Evolutionary conservation across 2,113 vertebrate genomes (phyloP).

Genomic region (Shinisaurus crocodilurus): DNA sequence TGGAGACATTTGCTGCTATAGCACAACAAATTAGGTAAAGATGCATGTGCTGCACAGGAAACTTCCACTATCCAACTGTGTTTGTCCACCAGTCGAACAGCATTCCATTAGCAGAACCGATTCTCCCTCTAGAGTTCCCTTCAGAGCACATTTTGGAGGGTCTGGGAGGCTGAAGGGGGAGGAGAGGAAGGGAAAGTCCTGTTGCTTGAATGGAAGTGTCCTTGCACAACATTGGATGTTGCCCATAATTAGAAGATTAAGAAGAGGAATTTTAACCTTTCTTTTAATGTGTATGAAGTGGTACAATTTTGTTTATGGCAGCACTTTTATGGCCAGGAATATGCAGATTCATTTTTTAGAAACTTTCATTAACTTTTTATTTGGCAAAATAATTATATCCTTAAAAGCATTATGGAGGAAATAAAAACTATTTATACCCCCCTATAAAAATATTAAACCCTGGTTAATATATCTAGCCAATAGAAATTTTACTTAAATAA

Average conservation of each 20-base stretch:
- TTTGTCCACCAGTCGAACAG: background rate
- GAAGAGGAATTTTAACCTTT: background rate
- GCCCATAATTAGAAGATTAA: background rate
- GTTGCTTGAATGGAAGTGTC: too few species aligned
- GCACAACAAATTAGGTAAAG: background rate
- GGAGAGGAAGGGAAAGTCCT: too few species aligned
- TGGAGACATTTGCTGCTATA: background rate
- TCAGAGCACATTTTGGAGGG: too few species aligned
- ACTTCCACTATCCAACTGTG: background rate
- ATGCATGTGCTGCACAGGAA: background rate
- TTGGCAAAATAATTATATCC: background rate
- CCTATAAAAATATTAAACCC: background rate
- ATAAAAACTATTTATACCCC: background rate
- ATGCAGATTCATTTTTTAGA: background rate
- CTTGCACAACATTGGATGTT: too few species aligned
- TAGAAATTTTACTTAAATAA: background rate
- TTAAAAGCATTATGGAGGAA: background rate
- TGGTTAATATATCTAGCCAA: background rate
- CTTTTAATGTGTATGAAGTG: background rate
- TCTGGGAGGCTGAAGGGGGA: too few species aligned
- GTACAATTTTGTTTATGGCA: background rate
- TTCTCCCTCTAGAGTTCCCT: too few species aligned
- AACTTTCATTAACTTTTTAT: background rate
- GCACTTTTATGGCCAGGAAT: background rate
- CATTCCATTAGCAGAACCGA: background rate